A percentile compares a stretch with the other conserved stretches of the same genome.
phyloP scores from a whole-genome alignment of 2,888 invertebrate genomes.

The Chrysopilus asiliformis region DNA sequence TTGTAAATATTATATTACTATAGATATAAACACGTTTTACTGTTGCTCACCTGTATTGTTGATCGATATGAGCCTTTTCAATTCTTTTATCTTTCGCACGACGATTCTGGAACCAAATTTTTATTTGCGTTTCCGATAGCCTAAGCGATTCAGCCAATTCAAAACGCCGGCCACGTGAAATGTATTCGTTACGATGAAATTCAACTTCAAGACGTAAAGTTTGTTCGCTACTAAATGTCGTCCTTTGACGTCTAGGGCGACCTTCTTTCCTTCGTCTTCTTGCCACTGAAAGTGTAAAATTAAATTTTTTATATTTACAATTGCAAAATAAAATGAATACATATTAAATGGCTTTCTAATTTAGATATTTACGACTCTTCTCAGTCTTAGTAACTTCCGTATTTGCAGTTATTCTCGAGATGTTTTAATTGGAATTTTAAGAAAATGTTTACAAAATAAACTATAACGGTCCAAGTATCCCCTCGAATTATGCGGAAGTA shows the following conservation, averaged over 20 bases:
- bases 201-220: constrained; percentile 81
- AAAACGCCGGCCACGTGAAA: constrained; percentile 70
- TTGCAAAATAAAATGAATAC: no score
- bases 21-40: no score
- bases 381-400: no score
- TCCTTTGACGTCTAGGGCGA: constrained; percentile 75
- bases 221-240: constrained; percentile 90
- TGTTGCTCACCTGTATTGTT: constrained; percentile 69
- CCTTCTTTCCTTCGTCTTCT: constrained; percentile 75
- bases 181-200: constrained; percentile 85
- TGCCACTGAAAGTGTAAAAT: constrained; percentile 55
- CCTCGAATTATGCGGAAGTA: no score
- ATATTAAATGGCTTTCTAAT: no score
- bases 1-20: no score
- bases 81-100: constrained; percentile 92
- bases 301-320: no score
- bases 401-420: no score
- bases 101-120: constrained; percentile 89
- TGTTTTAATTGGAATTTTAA: no score
- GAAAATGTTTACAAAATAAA: no score
- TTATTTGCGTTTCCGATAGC: constrained; percentile 68
- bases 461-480: no score
- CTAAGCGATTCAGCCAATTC: constrained; percentile 58
- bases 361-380: no score
- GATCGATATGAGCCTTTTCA: constrained; percentile 90